Conservation (phyloP, 2,888 invertebrate genomes). For the Candidula unifasciata region DNA sequence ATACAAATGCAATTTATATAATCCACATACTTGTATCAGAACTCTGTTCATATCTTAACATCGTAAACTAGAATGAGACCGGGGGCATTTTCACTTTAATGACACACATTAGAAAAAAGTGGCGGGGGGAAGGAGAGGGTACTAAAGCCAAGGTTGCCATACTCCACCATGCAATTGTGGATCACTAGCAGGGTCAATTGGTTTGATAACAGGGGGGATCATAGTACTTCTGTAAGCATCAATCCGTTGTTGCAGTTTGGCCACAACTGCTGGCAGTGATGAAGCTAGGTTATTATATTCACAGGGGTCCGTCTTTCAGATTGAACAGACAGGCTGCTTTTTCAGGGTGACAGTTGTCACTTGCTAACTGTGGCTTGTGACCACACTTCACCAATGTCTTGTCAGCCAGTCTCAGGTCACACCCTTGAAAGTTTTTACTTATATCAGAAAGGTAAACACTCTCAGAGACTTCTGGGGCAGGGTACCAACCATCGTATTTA, state of each 20-base stretch:
- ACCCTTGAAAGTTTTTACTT: not conserved
- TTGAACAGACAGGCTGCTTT: constrained; percentile 88
- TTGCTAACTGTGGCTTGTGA: constrained; percentile 70
- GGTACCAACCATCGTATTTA: constrained; percentile 70
- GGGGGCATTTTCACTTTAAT: too few species aligned
- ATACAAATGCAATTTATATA: not conserved
- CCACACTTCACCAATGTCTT: constrained; percentile 65
- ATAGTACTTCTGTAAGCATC: constrained; percentile 84
- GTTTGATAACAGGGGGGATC: constrained; percentile 85
- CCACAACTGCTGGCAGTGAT: constrained; percentile 68
- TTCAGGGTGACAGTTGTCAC: constrained; percentile 83
- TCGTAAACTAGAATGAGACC: not conserved
- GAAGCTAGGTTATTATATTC: constrained; percentile 84
- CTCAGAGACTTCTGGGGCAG: constrained; percentile 60
- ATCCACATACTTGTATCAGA: not conserved
- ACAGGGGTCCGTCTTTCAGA: constrained; percentile 89
- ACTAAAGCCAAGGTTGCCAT: constrained; percentile 81
- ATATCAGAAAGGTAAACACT: not conserved
- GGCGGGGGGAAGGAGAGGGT: not conserved
- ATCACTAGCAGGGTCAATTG: constrained; percentile 84
- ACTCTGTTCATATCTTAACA: not conserved
- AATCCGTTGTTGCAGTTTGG: constrained; percentile 77
- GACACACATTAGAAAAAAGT: not conserved
- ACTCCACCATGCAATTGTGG: constrained; percentile 88
- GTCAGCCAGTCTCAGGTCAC: not conserved